phyloP scores from a whole-genome alignment of 2,888 invertebrate genomes.

The Campopleginae sp. region DNA sequence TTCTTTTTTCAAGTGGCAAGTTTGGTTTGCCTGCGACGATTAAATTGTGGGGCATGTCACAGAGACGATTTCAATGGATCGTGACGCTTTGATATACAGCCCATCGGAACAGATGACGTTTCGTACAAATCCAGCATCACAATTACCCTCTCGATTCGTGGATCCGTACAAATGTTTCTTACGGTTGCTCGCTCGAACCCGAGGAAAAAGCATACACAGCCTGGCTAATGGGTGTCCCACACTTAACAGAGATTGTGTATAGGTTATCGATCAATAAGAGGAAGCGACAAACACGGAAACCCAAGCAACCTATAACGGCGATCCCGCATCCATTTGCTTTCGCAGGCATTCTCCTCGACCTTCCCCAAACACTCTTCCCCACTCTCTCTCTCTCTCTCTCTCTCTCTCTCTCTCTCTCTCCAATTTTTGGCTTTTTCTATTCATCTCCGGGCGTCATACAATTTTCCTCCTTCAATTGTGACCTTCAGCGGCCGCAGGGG shows the following conservation, averaged over 20 bases:
- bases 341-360: slow-evolving; percentile 22
- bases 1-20: neutral
- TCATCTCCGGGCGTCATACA: too few relatives aligned
- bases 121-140: slow-evolving; percentile 33
- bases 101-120: neutral
- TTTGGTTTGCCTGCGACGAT: neutral
- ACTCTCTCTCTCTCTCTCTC: neutral
- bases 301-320: slow-evolving; percentile 24
- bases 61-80: neutral
- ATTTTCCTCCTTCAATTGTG: too few relatives aligned
- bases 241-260: slow-evolving; percentile 61
- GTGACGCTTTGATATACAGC: neutral
- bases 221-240: slow-evolving; percentile 68
- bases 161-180: slow-evolving; percentile 8
- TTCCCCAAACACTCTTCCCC: slow-evolving; percentile 22
- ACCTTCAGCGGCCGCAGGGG: too few relatives aligned
- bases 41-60: neutral
- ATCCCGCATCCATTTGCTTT: slow-evolving; percentile 32
- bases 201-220: slow-evolving; percentile 62
- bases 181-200: slow-evolving; percentile 30
- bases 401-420: slow-evolving; percentile 13
- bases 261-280: slow-evolving; percentile 70
- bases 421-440: neutral
- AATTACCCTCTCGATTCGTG: neutral
- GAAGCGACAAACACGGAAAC: slow-evolving; percentile 64